A percentile compares a stretch with the other conserved stretches of the same genome.
These are phyloP conservation scores for Drosophila grimshawi DNA, from an alignment of 1,140 invertebrate species.

Conservation along the genomic window DNA sequence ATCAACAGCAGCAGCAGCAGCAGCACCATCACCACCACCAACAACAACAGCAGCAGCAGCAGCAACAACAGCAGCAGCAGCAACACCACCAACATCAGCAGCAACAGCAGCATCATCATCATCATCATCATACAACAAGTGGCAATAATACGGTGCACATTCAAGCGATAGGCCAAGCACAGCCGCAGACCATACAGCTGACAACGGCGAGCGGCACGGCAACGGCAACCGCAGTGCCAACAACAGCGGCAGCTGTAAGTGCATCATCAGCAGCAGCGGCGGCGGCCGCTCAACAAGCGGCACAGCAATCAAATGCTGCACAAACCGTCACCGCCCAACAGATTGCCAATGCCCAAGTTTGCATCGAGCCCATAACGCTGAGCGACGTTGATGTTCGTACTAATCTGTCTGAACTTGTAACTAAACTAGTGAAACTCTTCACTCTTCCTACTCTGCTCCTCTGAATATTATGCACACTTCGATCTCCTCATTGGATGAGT, in stretches of 20 bases:
- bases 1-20: slow-evolving; percentile 80
- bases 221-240: slow-evolving; percentile 81
- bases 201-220: slow-evolving; percentile 71
- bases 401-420: slow-evolving; percentile 63
- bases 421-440: slow-evolving; percentile 16
- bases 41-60: slow-evolving; percentile 62
- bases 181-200: slow-evolving; percentile 71
- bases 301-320: slow-evolving; percentile 52
- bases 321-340: slow-evolving; percentile 85
- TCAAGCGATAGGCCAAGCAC: slow-evolving; percentile 56
- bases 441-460: neutral
- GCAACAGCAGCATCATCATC: slow-evolving; percentile 43
- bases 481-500: neutral
- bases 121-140: slow-evolving; percentile 30
- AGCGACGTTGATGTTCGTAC: slow-evolving; percentile 89
- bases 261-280: slow-evolving; percentile 71
- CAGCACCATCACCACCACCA: slow-evolving; percentile 67
- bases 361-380: slow-evolving; percentile 88
- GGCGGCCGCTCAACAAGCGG: slow-evolving; percentile 79
- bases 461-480: slow-evolving; percentile 10
- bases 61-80: slow-evolving; percentile 52
- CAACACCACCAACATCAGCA: slow-evolving; percentile 84
- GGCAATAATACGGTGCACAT: slow-evolving; percentile 61
- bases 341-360: slow-evolving; percentile 89
- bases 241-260: slow-evolving; percentile 80